Conservation (phyloP, 2,113 vertebrate genomes). For the Pionites leucogaster region DNA sequence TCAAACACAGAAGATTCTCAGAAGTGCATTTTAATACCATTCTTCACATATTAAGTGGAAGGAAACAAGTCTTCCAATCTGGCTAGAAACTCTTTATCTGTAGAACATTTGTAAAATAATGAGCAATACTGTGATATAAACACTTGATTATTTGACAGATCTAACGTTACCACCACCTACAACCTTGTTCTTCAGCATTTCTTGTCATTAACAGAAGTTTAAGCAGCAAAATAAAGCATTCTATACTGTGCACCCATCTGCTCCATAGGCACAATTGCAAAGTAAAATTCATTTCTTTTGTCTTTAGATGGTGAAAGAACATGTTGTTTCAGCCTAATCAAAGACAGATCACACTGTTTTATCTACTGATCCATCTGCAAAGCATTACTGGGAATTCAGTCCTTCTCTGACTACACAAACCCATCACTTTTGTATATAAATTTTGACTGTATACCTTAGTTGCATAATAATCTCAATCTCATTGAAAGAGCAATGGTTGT, state of each 20-base stretch:
- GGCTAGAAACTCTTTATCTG: slow-evolving; percentile 4
- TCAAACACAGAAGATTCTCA: not conserved
- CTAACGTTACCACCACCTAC: not conserved
- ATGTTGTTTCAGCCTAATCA: not conserved
- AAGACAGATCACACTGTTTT: not conserved
- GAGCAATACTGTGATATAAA: slow-evolving; percentile 14
- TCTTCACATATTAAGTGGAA: not conserved
- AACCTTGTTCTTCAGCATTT: not conserved
- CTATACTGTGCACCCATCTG: slow-evolving; percentile 24
- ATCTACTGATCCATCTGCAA: slow-evolving; percentile 21
- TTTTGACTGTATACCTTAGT: not conserved
- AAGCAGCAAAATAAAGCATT: slow-evolving; percentile 23
- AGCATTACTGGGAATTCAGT: not conserved
- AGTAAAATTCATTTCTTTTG: not conserved
- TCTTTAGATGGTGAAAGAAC: not conserved
- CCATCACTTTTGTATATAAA: not conserved
- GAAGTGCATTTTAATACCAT: not conserved
- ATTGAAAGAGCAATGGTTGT: not conserved
- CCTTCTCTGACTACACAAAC: not conserved
- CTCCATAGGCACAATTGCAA: not conserved
- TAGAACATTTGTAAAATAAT: slow-evolving; percentile 12
- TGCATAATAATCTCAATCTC: not conserved
- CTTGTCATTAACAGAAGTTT: not conserved
- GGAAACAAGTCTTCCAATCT: not conserved
- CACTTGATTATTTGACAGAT: slow-evolving; percentile 52